Evolutionary conservation across 1,140 invertebrate genomes (phyloP).

Genomic region (Rhagoletis zephyria): DNA sequence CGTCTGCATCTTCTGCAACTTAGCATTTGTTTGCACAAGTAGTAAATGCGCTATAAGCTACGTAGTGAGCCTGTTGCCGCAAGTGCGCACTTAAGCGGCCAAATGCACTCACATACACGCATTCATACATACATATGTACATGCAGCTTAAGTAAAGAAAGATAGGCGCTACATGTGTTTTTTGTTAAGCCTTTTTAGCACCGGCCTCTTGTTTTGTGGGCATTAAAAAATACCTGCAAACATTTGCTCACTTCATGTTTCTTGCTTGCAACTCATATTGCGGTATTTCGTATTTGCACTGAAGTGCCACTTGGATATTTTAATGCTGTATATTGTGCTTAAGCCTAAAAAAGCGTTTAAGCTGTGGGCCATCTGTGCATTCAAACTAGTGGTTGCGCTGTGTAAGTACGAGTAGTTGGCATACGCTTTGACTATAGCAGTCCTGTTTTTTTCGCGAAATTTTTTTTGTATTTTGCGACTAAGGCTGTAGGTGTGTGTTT

Average conservation of each 20-base stretch:
- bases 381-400: background rate
- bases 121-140: no score
- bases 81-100: slow-evolving; percentile 25
- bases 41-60: no score
- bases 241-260: background rate
- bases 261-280: background rate
- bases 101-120: background rate
- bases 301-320: slow-evolving; percentile 23
- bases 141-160: background rate
- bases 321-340: slow-evolving; percentile 45
- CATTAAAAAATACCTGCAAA: slow-evolving; percentile 28
- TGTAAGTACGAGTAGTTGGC: background rate
- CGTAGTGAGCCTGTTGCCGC: slow-evolving; percentile 6
- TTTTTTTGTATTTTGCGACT: no score
- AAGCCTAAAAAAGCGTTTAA: background rate
- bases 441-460: no score
- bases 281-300: background rate
- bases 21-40: no score
- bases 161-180: background rate
- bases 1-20: background rate
- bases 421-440: background rate
- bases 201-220: background rate
- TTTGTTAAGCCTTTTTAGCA: background rate
- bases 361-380: background rate
- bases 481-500: no score